Evolutionary conservation across 2,888 invertebrate species (phyloP), one percentile per base, ranked within the genome.

Genomic region (Philereme transversata): DNA sequence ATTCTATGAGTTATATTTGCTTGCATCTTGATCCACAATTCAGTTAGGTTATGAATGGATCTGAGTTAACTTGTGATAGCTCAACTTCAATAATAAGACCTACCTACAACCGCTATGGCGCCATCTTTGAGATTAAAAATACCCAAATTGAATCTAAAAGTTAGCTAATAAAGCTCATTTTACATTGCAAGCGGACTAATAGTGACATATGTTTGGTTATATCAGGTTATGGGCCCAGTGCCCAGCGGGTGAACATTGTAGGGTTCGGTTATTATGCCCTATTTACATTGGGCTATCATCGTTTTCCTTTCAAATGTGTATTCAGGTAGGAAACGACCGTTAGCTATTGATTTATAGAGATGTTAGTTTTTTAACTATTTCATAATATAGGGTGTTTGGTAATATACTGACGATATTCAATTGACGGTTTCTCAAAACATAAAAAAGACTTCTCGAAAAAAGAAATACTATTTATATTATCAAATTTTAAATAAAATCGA

Each of bases 261-360:
- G 78, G 72, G 82, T 79, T 87, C 81, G 87, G 84, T 78, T 87
- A 89, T 90, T 90, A 90, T 77, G 76, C 84, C 59, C 81, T 91
- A 90, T 90, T 90, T 91, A 88, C 90, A 86, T 89, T 90, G 83
- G 84, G 84, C 78, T 80, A 80, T 80, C 84, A 85, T 86, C 82
- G 63, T 78, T 77, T 76, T 71, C 74, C 80, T 62, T 79, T 82
- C 87, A 83, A 86, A 84, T 75, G 77, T 58, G 62, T 58, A 69
- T 69, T 65, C 67, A 67, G 65, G 69, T 69, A 69, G 69, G 69
- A 55, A 58, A 60, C 49, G 55, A 77, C 68, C 65, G 67, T 71
- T 67, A 68, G 67, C 69, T 67, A 65, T 51, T 69, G 63, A 66
- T 66, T 67, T 69, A 67, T 67, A 63, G 53, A 63, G 45, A 47